Base-by-base conservation (phyloP, 2,113 vertebrate species). In the Numida meleagris region DNA sequence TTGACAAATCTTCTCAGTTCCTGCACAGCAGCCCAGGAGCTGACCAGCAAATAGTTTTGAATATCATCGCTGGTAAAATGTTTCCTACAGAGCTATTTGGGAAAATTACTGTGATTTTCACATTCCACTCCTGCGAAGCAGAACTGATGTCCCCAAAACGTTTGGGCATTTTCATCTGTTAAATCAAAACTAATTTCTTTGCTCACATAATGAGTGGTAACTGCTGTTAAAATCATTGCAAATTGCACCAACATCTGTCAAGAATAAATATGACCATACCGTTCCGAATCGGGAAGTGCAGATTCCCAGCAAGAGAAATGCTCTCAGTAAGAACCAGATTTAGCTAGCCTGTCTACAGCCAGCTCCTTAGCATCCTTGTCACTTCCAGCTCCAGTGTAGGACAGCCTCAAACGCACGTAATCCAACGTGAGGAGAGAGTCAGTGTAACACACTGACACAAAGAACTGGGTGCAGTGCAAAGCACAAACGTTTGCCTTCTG, bases 401-500 rank as follows among this genome's bases (percentile, higher is more conserved):
- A 57, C 70, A 94, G 53, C 31, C 57, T 70, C 67, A 88, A n/a
- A 79, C 51, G 87, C 79, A 65, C 34, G 43, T 80, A 71, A 88
- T 67, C 40, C 58, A 88, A 24, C 34, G 74, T 25, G 18, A 88
- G 72, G 68, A 79, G 33, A 77, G 53, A 74, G 20, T 70, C 29
- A 71, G 55, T 67, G 33, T 74, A 85, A 70, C 8, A 19, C 33
- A 23, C 3, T n/a, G 19, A 12, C 59, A 38, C 36, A 81, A 89
- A 85, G 93, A 84, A 81, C 77, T 75, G 10, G 63, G 67, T 90
- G 42, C 27, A 80, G 17, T 70, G 43, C 27, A 70, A 92, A 76
- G 40, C 92, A 89, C 77, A 59, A 43, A 65, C 86, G 73, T 58
- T 42, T 86, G n/a, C 68, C 82, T 94, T 93, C 92, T 95, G 78